Percentiles rank a stretch among this genome's conserved stretches.
Evolutionary conservation across 2,888 invertebrate genomes (phyloP).

Genomic region (Suillia variegata): DNA sequence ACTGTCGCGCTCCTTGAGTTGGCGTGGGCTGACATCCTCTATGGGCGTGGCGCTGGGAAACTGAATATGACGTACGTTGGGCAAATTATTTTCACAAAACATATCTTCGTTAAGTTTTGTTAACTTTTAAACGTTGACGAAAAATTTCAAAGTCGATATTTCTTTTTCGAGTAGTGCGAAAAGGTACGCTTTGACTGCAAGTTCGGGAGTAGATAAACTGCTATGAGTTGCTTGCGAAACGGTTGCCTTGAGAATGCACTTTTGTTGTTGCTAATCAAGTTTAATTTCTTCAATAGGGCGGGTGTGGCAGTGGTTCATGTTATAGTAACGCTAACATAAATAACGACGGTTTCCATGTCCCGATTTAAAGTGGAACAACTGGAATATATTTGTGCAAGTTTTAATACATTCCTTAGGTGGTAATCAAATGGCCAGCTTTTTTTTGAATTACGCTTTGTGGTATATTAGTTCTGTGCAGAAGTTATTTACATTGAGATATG

Average conservation of each 20-base stretch:
- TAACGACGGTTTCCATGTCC: slow-evolving; percentile 21
- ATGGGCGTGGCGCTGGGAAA: background rate
- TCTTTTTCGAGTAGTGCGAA: too few relatives aligned
- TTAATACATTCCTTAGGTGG: too few relatives aligned
- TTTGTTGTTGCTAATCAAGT: background rate
- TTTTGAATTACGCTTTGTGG: too few relatives aligned
- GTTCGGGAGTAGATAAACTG: too few relatives aligned
- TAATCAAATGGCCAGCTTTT: too few relatives aligned
- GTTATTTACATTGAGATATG: too few relatives aligned
- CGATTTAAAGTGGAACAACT: slow-evolving; percentile 6
- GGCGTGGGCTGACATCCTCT: background rate
- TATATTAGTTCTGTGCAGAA: too few relatives aligned
- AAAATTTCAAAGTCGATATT: too few relatives aligned
- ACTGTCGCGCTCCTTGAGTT: slow-evolving; percentile 31
- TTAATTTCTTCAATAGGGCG: too few relatives aligned
- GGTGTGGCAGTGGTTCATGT: background rate
- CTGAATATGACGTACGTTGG: slow-evolving; percentile 15
- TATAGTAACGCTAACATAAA: slow-evolving; percentile 1
- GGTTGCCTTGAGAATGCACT: background rate
- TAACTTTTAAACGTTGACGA: background rate
- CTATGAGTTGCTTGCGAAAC: background rate
- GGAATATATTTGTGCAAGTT: background rate
- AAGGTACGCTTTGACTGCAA: too few relatives aligned
- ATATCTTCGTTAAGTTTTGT: too few relatives aligned
- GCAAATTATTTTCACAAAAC: slow-evolving; percentile 37